Evolutionary conservation across 2,797 vertebrate genomes (phyloP).

Genomic region (Xiphorhynchus erythropygius): DNA sequence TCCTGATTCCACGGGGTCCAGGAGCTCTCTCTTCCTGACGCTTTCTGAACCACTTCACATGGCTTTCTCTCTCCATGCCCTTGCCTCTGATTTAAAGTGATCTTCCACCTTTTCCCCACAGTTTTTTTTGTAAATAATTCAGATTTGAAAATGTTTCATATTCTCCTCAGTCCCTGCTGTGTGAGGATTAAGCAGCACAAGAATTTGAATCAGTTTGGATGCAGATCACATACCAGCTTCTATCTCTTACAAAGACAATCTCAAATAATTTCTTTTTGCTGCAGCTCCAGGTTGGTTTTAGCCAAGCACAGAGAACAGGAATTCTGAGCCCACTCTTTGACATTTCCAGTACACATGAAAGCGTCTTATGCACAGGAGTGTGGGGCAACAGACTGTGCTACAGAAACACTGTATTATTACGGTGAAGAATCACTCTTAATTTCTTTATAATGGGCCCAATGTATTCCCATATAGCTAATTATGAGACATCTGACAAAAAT

Average conservation of each 20-base stretch:
- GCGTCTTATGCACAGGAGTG: not conserved
- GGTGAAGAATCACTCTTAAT: not conserved
- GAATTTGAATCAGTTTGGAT: not conserved
- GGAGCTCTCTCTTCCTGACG: not conserved
- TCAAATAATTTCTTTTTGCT: not conserved
- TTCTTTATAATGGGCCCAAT: not conserved
- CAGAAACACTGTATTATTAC: not conserved
- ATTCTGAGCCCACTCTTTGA: not conserved
- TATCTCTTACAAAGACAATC: not conserved
- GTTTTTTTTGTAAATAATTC: not conserved
- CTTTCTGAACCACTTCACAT: not conserved
- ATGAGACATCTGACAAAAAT: not conserved
- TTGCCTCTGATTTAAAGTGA: not conserved
- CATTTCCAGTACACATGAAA: not conserved
- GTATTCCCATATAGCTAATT: not conserved
- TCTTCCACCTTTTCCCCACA: not conserved
- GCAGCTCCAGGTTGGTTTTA: not conserved
- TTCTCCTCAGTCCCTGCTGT: not conserved
- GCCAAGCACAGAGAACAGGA: not conserved
- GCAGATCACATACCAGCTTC: not conserved
- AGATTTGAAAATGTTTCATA: not conserved
- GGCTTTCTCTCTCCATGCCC: not conserved
- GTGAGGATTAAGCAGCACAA: not conserved
- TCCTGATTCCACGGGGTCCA: not conserved
- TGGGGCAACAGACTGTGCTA: not conserved